These are phyloP conservation scores for Aethina tumida DNA, from an alignment of 1,140 invertebrate species.

Conservation along the genomic window DNA sequence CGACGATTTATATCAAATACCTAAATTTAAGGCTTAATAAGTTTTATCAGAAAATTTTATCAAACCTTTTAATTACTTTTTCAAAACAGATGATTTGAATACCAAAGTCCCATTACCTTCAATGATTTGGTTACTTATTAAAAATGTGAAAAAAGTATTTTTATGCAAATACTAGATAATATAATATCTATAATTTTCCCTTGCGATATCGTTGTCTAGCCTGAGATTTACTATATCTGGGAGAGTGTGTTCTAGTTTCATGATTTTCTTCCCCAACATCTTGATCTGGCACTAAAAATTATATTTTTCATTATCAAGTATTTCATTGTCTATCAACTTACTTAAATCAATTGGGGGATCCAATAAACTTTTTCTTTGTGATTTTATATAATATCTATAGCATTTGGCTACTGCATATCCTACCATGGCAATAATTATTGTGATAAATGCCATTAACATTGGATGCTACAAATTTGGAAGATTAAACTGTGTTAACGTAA, in stretches of 20 bases:
- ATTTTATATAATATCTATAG: conserved; percentile 45
- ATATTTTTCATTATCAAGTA: conserved; percentile 6
- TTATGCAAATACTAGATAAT: no score
- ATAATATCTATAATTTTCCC: conserved; percentile 48
- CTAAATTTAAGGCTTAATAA: no score
- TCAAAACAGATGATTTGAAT: no score
- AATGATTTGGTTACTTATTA: no score
- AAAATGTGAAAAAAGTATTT: no score
- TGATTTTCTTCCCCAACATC: conserved; percentile 29
- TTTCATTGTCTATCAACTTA: conserved; percentile 12
- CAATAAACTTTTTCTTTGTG: conserved; percentile 42
- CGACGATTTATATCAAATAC: no score
- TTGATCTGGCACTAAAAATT: conserved; percentile 15
- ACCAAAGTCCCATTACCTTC: no score
- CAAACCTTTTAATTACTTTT: no score
- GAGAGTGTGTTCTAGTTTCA: conserved; percentile 31
- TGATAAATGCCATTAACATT: conserved; percentile 46
- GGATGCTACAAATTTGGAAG: conserved; percentile 40
- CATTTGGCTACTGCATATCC: conserved; percentile 45
- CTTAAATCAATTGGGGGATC: conserved; percentile 44
- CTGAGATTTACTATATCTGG: conserved; percentile 57
- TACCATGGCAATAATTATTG: conserved; percentile 47
- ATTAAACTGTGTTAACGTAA: conserved; percentile 3
- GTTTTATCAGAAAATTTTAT: no score
- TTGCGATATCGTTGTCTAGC: conserved; percentile 58